Conservation (phyloP, 2,888 invertebrate species). For the Hyalella azteca region DNA sequence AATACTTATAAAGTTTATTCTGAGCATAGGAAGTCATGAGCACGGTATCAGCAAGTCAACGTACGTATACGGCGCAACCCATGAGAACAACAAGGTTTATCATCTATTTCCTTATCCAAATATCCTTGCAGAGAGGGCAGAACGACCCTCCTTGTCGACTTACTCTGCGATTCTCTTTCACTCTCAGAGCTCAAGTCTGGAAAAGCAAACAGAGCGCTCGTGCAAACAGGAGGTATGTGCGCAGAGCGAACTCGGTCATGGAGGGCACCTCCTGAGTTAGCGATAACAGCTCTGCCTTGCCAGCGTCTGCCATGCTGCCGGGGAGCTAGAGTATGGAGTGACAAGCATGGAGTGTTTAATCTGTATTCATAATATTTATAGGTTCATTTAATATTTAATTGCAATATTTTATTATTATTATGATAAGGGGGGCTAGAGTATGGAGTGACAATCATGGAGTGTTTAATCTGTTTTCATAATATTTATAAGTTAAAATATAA, state of each 20-base stretch:
- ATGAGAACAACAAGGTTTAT: constrained; percentile 12
- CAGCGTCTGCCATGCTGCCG: no score
- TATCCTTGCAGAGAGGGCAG: not conserved
- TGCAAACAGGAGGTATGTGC: constrained; percentile 29
- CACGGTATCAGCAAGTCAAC: not conserved
- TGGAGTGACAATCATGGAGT: no score
- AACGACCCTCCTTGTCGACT: constrained; percentile 14
- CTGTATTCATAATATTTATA: no score
- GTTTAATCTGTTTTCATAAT: no score
- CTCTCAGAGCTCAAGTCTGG: constrained; percentile 16
- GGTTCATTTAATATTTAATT: no score
- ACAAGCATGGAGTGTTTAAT: no score
- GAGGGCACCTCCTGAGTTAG: constrained; percentile 1
- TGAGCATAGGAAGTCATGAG: no score
- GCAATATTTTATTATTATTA: no score
- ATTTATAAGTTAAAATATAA: no score
- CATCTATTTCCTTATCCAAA: constrained; percentile 14
- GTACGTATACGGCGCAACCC: not conserved
- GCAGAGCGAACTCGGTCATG: constrained; percentile 30
- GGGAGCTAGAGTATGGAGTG: no score
- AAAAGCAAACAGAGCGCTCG: constrained; percentile 32
- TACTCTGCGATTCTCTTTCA: constrained; percentile 32
- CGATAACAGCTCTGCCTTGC: not conserved
- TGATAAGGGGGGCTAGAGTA: no score
- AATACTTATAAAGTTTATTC: no score